These are phyloP conservation scores for Hylia prasina DNA, from an alignment of 2,113 vertebrate genomes.

Conservation along the genomic window DNA sequence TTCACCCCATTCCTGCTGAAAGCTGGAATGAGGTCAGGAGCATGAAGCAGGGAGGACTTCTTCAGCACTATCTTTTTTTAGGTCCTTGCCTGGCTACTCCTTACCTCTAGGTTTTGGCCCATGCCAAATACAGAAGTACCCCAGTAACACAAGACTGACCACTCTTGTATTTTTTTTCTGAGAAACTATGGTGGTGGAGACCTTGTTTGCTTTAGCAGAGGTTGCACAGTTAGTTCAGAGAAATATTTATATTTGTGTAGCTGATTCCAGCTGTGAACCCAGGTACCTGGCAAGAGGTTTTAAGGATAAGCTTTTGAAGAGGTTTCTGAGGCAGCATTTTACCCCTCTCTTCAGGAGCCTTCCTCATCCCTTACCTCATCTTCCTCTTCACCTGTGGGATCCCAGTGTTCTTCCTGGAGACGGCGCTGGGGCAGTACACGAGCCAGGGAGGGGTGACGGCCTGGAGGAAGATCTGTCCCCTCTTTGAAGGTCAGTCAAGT, in stretches of 20 bases:
- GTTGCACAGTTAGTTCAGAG: neutral
- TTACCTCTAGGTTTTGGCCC: neutral
- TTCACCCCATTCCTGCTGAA: neutral
- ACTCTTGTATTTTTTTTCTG: neutral
- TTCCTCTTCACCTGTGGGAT: conserved; percentile 89
- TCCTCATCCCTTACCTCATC: conserved; percentile 90
- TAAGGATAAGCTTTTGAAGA: neutral
- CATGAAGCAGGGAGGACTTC: neutral
- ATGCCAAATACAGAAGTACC: neutral
- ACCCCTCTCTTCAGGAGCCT: conserved; percentile 75
- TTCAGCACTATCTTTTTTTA: neutral
- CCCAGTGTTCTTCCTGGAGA: conserved; percentile 90
- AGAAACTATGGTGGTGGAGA: neutral
- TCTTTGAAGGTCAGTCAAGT: conserved; percentile 82
- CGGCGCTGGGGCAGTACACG: conserved; percentile 88
- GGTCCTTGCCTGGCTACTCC: neutral
- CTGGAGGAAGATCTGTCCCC: conserved; percentile 93
- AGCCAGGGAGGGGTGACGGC: conserved; percentile 87
- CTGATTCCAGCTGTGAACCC: neutral
- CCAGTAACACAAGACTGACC: neutral
- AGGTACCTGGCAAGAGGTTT: neutral
- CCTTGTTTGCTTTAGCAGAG: neutral
- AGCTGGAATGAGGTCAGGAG: neutral
- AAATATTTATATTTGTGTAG: neutral
- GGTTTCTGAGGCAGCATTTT: neutral